Conservation (phyloP, 2,113 vertebrate genomes). For the Tapirus terrestris region DNA sequence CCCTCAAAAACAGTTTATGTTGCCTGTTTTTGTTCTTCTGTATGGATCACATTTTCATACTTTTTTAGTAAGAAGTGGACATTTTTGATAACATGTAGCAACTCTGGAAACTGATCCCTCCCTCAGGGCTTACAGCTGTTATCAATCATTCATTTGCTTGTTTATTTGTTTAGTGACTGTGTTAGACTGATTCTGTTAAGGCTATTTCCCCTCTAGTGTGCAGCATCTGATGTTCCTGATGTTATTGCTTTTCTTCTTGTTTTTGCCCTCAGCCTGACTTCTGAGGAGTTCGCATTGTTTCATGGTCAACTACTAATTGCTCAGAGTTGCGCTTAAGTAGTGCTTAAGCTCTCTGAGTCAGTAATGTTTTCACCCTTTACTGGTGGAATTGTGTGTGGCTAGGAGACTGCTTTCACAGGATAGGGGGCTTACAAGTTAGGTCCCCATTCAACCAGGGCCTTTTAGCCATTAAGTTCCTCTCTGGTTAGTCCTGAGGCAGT, state of each 20-base stretch:
- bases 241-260: background rate
- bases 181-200: background rate
- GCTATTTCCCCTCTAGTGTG: background rate
- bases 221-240: background rate
- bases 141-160: background rate
- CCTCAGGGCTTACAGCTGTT: background rate
- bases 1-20: background rate
- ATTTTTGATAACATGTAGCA: background rate
- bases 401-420: background rate
- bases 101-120: background rate
- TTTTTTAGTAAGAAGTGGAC: background rate
- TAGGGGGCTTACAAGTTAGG: background rate
- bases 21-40: background rate
- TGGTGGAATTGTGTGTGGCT: background rate
- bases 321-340: background rate
- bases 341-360: background rate
- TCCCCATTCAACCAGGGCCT: background rate
- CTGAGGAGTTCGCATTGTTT: background rate
- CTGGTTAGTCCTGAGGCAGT: background rate
- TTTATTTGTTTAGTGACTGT: background rate
- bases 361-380: background rate
- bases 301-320: background rate
- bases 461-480: background rate
- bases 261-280: background rate
- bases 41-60: background rate